A percentile compares a stretch with the other conserved stretches of the same genome.
Evolutionary conservation across 2,888 invertebrate species (phyloP).

Genomic region (Argyresthia goedartella): DNA sequence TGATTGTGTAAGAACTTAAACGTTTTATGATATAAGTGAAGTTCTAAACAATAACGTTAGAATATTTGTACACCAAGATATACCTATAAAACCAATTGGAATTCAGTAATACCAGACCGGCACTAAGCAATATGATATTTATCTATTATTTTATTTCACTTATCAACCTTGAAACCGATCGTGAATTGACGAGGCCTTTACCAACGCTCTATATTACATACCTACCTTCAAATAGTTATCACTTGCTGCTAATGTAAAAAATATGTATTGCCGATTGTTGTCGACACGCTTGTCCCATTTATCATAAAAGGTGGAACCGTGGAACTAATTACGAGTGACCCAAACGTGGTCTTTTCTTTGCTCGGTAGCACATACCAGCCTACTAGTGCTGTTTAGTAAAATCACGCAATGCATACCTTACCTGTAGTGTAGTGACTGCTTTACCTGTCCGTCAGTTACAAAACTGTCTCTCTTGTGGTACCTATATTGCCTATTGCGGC

Average conservation of each 20-base stretch:
- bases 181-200: slow-evolving; percentile 36
- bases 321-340: slow-evolving; percentile 47
- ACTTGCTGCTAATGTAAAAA: background rate
- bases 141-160: slow-evolving; percentile 28
- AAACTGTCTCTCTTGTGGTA: no score
- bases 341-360: slow-evolving; percentile 23
- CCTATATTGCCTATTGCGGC: no score
- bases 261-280: background rate
- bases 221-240: background rate
- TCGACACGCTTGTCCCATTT: slow-evolving; percentile 22
- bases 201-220: slow-evolving; percentile 3
- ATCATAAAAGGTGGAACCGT: slow-evolving; percentile 53
- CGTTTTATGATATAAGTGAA: no score
- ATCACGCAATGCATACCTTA: slow-evolving; percentile 26
- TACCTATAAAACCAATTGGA: background rate
- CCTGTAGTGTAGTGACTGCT: no score
- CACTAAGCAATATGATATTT: slow-evolving; percentile 23
- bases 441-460: no score
- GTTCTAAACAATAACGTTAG: no score
- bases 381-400: slow-evolving; percentile 9
- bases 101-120: background rate
- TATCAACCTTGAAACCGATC: slow-evolving; percentile 47
- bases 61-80: no score
- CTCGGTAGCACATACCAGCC: slow-evolving; percentile 14
- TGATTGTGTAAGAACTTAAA: no score